Evolutionary conservation across 2,888 invertebrate species (phyloP).

Genomic region (Linyphia triangularis): DNA sequence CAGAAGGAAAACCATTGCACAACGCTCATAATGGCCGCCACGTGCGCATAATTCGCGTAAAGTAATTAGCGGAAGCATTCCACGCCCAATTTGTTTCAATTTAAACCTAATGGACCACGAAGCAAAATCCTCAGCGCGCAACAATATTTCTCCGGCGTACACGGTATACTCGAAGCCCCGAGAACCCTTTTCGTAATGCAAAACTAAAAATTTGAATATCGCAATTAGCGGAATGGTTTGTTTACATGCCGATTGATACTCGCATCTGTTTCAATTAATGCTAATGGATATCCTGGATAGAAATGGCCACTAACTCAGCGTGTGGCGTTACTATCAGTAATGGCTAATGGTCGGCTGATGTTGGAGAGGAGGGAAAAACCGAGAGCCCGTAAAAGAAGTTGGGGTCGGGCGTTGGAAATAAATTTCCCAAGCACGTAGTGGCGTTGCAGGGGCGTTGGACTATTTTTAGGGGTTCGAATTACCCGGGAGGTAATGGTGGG

Average conservation of each 20-base stretch:
- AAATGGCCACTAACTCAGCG: background rate
- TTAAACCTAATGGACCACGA: background rate
- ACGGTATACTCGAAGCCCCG: too few relatives aligned
- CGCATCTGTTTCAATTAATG: background rate
- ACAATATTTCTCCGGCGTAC: background rate
- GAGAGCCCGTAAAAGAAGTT: background rate
- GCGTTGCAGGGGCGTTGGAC: background rate
- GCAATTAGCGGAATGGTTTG: background rate
- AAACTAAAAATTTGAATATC: background rate
- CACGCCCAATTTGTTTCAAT: background rate
- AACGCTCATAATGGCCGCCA: background rate
- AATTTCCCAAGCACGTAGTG: conserved; percentile 51
- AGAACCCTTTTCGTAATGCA: background rate
- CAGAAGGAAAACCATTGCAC: background rate
- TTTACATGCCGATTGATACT: background rate
- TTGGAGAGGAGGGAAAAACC: background rate
- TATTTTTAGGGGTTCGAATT: conserved; percentile 42
- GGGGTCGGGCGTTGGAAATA: conserved; percentile 23
- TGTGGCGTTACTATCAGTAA: too few relatives aligned
- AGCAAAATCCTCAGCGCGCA: background rate
- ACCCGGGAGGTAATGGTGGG: conserved; percentile 45
- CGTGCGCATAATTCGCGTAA: background rate
- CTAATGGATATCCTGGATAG: background rate
- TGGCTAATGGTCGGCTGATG: background rate
- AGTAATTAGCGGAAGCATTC: background rate